Evolutionary conservation across 2,797 vertebrate genomes (phyloP).

Genomic region (Trichosurus vulpecula): DNA sequence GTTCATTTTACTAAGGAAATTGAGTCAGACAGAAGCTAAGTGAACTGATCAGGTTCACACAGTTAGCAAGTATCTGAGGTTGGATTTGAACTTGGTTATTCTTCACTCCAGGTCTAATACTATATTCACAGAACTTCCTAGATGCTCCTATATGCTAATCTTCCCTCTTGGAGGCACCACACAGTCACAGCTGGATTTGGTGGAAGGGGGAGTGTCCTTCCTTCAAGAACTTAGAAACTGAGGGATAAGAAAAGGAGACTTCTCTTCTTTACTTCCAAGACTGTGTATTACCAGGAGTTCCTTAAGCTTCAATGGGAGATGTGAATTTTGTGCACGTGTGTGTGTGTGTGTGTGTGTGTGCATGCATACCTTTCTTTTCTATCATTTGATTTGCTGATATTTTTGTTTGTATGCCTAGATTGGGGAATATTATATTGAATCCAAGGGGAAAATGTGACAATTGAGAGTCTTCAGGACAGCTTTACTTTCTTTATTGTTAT

Average conservation of each 20-base stretch:
- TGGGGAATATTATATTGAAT: slow-evolving; percentile 7
- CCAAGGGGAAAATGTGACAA: neutral
- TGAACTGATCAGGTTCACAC: neutral
- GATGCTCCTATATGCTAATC: neutral
- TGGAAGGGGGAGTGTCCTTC: neutral
- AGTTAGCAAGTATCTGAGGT: neutral
- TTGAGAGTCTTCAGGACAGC: slow-evolving; percentile 38
- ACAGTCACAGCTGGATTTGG: neutral
- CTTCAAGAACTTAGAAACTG: neutral
- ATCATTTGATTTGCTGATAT: neutral
- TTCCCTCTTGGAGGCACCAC: neutral
- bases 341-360: too few relatives aligned
- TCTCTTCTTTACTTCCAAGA: neutral
- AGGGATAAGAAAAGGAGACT: neutral
- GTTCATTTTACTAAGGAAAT: neutral
- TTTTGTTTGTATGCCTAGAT: neutral
- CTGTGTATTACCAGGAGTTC: neutral
- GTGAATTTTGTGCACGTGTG: neutral
- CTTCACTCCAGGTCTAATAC: neutral
- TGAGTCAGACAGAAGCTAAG: neutral
- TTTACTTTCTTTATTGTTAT: slow-evolving; percentile 25
- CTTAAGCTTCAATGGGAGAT: neutral
- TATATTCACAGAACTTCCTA: neutral
- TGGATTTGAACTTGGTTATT: neutral
- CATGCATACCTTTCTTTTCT: neutral